These are phyloP conservation scores for Mus spicilegus DNA, from an alignment of 2,113 vertebrate genomes.

Conservation along the genomic window DNA sequence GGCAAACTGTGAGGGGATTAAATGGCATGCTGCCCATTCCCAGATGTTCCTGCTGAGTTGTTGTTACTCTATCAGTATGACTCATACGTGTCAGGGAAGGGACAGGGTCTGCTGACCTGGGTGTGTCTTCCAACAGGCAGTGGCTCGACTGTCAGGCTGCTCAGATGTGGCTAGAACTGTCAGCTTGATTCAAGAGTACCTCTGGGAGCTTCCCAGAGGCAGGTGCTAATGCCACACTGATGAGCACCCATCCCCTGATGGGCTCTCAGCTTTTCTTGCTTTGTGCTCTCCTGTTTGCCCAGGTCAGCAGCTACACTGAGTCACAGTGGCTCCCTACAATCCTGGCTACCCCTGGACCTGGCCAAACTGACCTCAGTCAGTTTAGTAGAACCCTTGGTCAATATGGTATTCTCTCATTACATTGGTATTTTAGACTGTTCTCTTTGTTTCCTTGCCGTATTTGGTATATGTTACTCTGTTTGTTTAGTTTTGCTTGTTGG, in stretches of 20 bases:
- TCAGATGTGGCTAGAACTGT: neutral
- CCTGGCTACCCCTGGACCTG: neutral
- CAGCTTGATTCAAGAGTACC: slow-evolving; percentile 45
- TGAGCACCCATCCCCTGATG: slow-evolving; percentile 83
- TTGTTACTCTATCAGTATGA: accelerated
- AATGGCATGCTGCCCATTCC: no score
- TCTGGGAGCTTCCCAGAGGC: slow-evolving; percentile 76
- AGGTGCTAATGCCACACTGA: slow-evolving; percentile 85
- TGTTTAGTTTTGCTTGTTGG: neutral
- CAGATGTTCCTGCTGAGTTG: accelerated
- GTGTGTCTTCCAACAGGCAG: accelerated
- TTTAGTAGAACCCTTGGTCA: neutral
- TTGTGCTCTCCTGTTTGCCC: slow-evolving; percentile 76
- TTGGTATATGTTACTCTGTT: neutral
- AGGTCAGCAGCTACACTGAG: slow-evolving; percentile 80
- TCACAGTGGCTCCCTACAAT: slow-evolving; percentile 49
- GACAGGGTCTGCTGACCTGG: accelerated
- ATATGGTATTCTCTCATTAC: neutral
- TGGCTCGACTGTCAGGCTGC: neutral
- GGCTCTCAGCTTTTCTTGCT: slow-evolving; percentile 85
- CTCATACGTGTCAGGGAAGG: accelerated
- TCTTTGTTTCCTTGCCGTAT: neutral
- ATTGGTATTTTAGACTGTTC: neutral
- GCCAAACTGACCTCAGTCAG: neutral
- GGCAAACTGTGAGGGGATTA: neutral